phyloP scores from a whole-genome alignment of 1,140 invertebrate genomes.

The Cherax quadricarinatus region DNA sequence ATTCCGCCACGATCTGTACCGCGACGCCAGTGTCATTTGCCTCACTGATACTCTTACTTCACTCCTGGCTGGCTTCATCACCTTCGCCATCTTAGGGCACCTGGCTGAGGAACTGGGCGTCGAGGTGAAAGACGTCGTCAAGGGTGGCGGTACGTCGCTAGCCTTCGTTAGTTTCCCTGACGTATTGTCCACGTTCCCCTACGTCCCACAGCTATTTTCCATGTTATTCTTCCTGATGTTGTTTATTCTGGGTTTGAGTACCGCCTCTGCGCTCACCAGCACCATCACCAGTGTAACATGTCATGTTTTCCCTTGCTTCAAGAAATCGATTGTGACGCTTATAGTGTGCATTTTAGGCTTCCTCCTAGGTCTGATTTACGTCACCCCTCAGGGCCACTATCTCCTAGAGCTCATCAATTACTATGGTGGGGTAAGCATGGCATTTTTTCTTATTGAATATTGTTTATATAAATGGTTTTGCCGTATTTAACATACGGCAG shows the following conservation, averaged over 20 bases:
- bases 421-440: slow-evolving; percentile 82
- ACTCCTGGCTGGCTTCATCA: slow-evolving; percentile 84
- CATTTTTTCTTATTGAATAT: too few species aligned
- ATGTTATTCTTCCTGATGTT: slow-evolving; percentile 94
- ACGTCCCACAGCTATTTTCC: slow-evolving; percentile 85
- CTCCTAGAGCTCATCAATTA: slow-evolving; percentile 90
- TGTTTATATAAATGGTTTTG: too few species aligned
- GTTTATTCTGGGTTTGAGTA: slow-evolving; percentile 83
- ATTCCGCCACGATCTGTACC: slow-evolving; percentile 81
- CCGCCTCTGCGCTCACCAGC: slow-evolving; percentile 79
- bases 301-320: slow-evolving; percentile 83
- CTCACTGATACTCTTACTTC: slow-evolving; percentile 83
- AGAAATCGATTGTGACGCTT: slow-evolving; percentile 82
- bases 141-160: slow-evolving; percentile 83
- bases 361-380: slow-evolving; percentile 84
- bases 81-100: slow-evolving; percentile 86
- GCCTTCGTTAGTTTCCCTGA: slow-evolving; percentile 92
- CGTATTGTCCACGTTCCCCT: slow-evolving; percentile 88
- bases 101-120: slow-evolving; percentile 77
- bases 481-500: too few species aligned
- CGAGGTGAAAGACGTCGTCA: slow-evolving; percentile 82
- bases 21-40: slow-evolving; percentile 79
- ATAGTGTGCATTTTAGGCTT: slow-evolving; percentile 82
- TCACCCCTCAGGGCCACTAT: slow-evolving; percentile 91
- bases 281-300: slow-evolving; percentile 84